Conservation (phyloP, 2,113 vertebrate genomes). For the Tringa solitaria region DNA sequence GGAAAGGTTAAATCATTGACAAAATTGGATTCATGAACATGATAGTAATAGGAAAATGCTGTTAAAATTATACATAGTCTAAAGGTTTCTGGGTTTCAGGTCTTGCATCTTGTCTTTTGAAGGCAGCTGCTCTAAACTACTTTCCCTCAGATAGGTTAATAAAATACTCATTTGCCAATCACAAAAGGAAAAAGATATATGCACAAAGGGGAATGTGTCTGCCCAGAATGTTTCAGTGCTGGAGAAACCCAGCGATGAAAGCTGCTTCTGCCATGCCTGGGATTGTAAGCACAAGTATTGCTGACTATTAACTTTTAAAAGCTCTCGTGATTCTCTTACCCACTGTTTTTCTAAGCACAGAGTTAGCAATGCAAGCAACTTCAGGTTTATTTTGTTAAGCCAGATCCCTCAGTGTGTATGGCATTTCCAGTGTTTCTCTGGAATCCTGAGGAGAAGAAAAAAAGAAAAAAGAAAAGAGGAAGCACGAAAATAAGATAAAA, state of each 20-base stretch:
- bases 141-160: neutral
- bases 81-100: neutral
- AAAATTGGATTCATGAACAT: neutral
- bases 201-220: accelerated
- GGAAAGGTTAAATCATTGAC: neutral
- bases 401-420: neutral
- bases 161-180: neutral
- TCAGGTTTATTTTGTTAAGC: neutral
- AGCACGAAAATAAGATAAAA: neutral
- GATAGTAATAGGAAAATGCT: neutral
- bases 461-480: neutral
- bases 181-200: neutral
- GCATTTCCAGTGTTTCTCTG: neutral
- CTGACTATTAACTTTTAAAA: neutral
- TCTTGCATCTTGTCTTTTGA: neutral
- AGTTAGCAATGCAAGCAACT: neutral
- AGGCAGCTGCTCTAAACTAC: neutral
- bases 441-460: neutral
- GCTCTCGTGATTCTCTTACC: neutral
- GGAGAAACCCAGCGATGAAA: neutral
- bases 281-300: neutral
- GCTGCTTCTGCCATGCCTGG: neutral
- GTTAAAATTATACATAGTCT: neutral
- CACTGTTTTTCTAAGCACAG: neutral
- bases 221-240: neutral